phyloP scores from a whole-genome alignment of 2,888 invertebrate species.

The Drosophila yooni region DNA sequence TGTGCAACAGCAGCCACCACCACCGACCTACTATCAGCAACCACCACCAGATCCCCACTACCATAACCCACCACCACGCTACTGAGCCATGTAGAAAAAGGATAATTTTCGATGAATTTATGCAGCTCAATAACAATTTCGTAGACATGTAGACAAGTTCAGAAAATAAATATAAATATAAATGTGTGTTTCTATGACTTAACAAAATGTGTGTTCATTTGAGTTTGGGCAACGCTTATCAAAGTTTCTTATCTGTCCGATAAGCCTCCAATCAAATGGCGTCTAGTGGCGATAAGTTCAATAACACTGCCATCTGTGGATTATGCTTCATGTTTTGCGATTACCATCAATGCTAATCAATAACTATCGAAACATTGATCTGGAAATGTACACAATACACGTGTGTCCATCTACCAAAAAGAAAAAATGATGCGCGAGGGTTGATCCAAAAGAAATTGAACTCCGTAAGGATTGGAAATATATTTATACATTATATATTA shows the following conservation, averaged over 20 bases:
- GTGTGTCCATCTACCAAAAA: neutral
- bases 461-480: neutral
- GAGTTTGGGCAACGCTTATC: slow-evolving; percentile 4
- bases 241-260: slow-evolving; percentile 11
- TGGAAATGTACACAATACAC: neutral
- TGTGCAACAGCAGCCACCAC: slow-evolving; percentile 44
- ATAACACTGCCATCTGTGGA: slow-evolving; percentile 20
- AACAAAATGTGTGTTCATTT: slow-evolving; percentile 29
- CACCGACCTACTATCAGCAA: slow-evolving; percentile 26
- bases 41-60: slow-evolving; percentile 61
- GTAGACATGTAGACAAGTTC: slow-evolving; percentile 17
- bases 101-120: slow-evolving; percentile 42
- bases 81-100: slow-evolving; percentile 17
- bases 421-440: neutral
- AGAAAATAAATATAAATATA: slow-evolving; percentile 8
- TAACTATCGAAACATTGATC: slow-evolving; percentile 13
- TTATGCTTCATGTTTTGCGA: neutral
- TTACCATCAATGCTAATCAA: neutral
- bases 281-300: slow-evolving; percentile 12
- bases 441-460: neutral
- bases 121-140: slow-evolving; percentile 21
- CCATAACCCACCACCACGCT: slow-evolving; percentile 67
- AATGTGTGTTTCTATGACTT: slow-evolving; percentile 2
- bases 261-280: slow-evolving; percentile 4
- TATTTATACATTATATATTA: neutral